Conservation (phyloP, 37 sponge, comb jelly and placozoan genomes). For the Axinella damicornis region DNA sequence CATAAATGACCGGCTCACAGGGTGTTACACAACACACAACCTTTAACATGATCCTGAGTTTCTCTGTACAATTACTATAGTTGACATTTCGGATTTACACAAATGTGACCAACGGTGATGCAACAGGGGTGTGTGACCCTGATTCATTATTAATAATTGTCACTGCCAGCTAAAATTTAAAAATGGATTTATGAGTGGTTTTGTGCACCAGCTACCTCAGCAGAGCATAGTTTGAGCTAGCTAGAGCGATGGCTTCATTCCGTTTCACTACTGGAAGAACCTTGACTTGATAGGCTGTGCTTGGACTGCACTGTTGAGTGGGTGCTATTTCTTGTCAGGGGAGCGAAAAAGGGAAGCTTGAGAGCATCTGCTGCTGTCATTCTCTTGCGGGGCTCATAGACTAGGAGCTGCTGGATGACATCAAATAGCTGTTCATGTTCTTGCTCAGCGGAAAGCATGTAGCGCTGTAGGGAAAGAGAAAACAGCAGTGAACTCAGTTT, state of each 20-base stretch:
- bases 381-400: constrained; percentile 85
- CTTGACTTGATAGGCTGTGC: constrained; percentile 59
- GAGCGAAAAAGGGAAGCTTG: constrained; percentile 86
- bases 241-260: constrained; percentile 21
- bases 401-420: constrained; percentile 82
- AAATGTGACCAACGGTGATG: no score
- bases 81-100: no score
- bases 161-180: no score
- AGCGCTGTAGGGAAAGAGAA: constrained; percentile 40
- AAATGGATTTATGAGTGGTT: no score
- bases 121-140: no score
- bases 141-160: no score
- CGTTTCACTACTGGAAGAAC: constrained; percentile 64
- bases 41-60: no score
- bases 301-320: constrained; percentile 41
- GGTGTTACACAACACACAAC: no score
- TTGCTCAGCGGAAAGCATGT: constrained; percentile 60
- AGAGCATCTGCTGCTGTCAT: constrained; percentile 86
- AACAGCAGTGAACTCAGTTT: not conserved
- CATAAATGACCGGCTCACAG: no score
- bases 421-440: constrained; percentile 91
- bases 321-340: constrained; percentile 13
- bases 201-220: no score
- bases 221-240: no score
- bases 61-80: no score